These are phyloP conservation scores for Chondrilla cf. caribensis DNA, from an alignment of 37 sponge, comb jelly and placozoan species.

Conservation along the genomic window DNA sequence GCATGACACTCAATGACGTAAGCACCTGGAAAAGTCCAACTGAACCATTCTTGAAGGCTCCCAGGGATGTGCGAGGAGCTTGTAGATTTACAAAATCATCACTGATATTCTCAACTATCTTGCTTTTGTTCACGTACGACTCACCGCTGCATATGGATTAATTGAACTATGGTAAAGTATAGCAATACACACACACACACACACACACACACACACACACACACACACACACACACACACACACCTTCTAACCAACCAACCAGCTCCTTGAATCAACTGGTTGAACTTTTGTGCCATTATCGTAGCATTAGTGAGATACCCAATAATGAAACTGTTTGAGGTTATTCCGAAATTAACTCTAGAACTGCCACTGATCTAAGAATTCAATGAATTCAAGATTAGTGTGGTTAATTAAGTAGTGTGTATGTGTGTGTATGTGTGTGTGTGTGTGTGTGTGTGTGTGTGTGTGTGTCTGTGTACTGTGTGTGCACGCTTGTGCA, in stretches of 20 bases:
- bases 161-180: neutral
- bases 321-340: slow-evolving; percentile 27
- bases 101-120: slow-evolving; percentile 28
- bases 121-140: slow-evolving; percentile 47
- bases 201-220: too few species aligned
- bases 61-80: slow-evolving; percentile 67
- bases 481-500: slow-evolving; percentile 31
- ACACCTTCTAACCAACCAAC: slow-evolving; percentile 69
- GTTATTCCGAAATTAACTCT: slow-evolving; percentile 62
- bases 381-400: neutral
- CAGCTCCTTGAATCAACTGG: slow-evolving; percentile 59
- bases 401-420: neutral
- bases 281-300: slow-evolving; percentile 13
- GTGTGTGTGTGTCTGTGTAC: slow-evolving; percentile 24
- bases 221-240: neutral
- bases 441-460: slow-evolving; percentile 21
- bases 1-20: neutral
- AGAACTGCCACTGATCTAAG: slow-evolving; percentile 23
- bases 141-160: slow-evolving; percentile 37
- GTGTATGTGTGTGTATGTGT: neutral
- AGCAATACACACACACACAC: too few species aligned
- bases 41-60: slow-evolving; percentile 37
- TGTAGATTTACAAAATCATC: slow-evolving; percentile 59
- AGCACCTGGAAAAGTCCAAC: slow-evolving; percentile 52
- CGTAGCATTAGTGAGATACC: slow-evolving; percentile 53